Conservation (phyloP, 2,113 vertebrate genomes). For the human region DNA sequence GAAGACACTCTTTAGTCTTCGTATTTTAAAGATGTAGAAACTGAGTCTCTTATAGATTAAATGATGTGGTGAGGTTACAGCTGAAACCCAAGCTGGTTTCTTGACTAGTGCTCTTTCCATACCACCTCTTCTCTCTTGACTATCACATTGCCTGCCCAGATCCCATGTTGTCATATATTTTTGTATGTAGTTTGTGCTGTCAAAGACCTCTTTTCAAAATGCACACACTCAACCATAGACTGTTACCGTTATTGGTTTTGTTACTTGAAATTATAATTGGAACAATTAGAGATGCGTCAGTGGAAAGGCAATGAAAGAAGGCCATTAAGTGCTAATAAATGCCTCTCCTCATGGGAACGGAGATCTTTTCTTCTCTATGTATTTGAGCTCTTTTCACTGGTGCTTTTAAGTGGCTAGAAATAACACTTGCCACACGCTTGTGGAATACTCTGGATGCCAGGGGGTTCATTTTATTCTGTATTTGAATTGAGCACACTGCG, state of each 20-base stretch:
- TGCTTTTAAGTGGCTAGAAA: conserved; percentile 72
- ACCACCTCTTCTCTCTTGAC: background rate
- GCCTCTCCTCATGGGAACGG: conserved; percentile 59
- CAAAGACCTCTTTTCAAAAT: conserved; percentile 35
- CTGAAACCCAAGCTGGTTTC: background rate
- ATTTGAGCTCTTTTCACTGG: conserved; percentile 68
- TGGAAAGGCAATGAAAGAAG: conserved; percentile 72
- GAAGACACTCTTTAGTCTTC: background rate
- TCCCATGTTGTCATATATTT: background rate
- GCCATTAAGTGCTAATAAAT: conserved; percentile 74
- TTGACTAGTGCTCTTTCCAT: background rate
- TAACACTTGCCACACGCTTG: conserved; percentile 58
- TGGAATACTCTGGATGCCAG: conserved; percentile 63
- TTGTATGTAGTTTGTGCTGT: background rate
- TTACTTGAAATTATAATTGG: conserved; percentile 69
- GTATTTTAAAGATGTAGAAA: background rate
- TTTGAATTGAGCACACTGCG: conserved; percentile 51
- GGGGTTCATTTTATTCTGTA: conserved; percentile 41
- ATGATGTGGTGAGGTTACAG: background rate
- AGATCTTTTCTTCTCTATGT: conserved; percentile 57
- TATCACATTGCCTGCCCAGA: background rate
- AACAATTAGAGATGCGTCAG: conserved; percentile 69
- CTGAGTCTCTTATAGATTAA: background rate
- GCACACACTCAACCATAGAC: conserved; percentile 22
- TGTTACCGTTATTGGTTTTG: conserved; percentile 26